Base-by-base conservation (phyloP, 2,797 vertebrate species). In the Gambusia yucatana region DNA sequence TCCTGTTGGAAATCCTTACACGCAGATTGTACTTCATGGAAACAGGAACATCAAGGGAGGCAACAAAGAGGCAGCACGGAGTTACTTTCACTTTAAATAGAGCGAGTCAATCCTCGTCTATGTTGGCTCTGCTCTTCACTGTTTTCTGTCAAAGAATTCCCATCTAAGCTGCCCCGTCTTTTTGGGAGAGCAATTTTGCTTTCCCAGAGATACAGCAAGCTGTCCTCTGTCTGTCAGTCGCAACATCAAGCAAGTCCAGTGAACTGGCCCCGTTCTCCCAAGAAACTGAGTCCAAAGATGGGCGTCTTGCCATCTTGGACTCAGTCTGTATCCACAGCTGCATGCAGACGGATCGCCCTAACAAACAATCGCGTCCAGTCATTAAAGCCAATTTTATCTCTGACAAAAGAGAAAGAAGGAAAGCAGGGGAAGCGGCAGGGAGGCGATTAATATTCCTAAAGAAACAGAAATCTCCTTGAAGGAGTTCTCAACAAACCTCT, bases 311-410 rank as follows among this genome's bases (percentile, higher is more conserved):
- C 94, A 46, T 46, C 11, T 46, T 46, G 44, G 44, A 46, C 44
- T 46, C 44, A 14, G 3, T 46, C 13, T 46, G 44, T 13, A 89
- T 92, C 91, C 93, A 96, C 95, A 95, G 94, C 96, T 96, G 95
- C 91, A 92, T 91, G 91, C 94, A 94, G 93, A 87, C 91, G 84
- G 92, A 86, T 55, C 80, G 65, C 78, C 52, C 77, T 77, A 20
- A 86, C 80, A 85, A 95, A 95, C 95, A 96, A 94, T 94, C 91
- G 82, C 91, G 87, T 88, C 88, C 92, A 93, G 92, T 95, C 89
- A 95, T 94, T 90, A 94, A 95, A 93, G 89, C 80, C 71, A 77
- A 80, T 80, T 88, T 75, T 39, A 36, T 83, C 84, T 85, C 88
- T 74, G 74, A 87, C 86, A 87, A 81, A 88, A 83, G 86, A 73